Base-by-base conservation (phyloP, 1,140 invertebrate genomes). In the Armadillidium nasatum region DNA sequence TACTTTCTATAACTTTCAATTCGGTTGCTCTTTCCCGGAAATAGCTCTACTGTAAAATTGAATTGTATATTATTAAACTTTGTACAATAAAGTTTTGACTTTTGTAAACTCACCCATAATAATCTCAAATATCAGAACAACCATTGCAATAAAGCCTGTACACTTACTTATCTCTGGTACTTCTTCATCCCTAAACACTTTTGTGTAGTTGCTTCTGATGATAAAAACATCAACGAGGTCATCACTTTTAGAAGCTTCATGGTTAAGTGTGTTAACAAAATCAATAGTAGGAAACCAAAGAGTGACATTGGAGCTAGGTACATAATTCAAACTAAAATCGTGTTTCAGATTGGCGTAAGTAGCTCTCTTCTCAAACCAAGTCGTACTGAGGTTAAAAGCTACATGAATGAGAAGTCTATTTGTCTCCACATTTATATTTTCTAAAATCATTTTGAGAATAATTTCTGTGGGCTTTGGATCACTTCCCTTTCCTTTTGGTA, bases 241-340 rank as follows among this genome's bases (percentile, higher is more conserved):
- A 69, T 79, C 78, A 23, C 45, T 74, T 6, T 76, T 45, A 11
- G 78, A 73, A 11, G 70, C 72, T 21, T 60, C 72, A 44, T 79
- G 73, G 7, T 76, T 72, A 22, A 74, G 43, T 1, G 78, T 76
- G 72, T 79, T 79, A 15, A 76, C 43, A 46, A 79, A 79, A n/a
- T 54, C 60, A 4, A 79, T 68, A 11, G 13, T 22, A 4, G 78
- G 78, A 46, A 50, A 69, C 78, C 78, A 79, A 33, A 79, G 44
- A n/a, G 22, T 45, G 44, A 44, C 71, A 67, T 76, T 79, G 43
- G 69, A 50, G 71, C 73, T 72, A 10, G 76, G 19, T 60, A 70
- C 71, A 33, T 33, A 33, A 72, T 79, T 79, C 60, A 76, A 67
- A 13, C 74, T 73, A 22, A 44, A 15, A 11, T 23, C 22, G 22